Evolutionary conservation across 2,888 invertebrate species (phyloP).

Genomic region (Cryptocheilus praepositus): DNA sequence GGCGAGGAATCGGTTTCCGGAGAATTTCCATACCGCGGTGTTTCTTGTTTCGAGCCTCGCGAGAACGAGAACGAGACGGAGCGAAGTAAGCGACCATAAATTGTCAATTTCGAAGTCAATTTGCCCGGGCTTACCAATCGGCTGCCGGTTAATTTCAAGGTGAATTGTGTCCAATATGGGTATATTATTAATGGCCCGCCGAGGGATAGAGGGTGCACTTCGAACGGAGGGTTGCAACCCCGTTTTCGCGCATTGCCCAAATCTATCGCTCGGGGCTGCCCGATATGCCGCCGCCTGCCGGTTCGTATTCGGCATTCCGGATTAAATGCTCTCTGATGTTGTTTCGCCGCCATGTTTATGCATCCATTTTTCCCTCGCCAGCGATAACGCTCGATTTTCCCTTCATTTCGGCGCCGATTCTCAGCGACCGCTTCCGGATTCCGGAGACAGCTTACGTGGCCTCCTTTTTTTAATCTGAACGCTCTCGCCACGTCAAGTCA

Average conservation of each 20-base stretch:
- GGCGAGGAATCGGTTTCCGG: too few species aligned
- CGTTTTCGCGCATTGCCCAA: conserved; percentile 72
- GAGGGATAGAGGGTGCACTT: conserved; percentile 63
- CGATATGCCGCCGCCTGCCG: conserved; percentile 29
- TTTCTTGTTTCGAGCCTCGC: not conserved
- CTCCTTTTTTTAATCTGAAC: conserved; percentile 22
- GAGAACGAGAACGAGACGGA: conserved; percentile 22
- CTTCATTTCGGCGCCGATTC: conserved; percentile 1
- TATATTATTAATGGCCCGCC: conserved; percentile 74
- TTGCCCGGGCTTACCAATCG: conserved; percentile 74
- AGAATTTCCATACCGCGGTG: not conserved
- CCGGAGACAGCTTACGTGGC: not conserved
- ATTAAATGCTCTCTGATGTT: conserved; percentile 59
- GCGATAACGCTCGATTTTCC: not conserved
- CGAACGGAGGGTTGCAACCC: conserved; percentile 70
- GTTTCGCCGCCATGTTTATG: conserved; percentile 28
- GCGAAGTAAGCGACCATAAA: conserved; percentile 65
- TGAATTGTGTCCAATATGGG: conserved; percentile 76
- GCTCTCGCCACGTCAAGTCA: too few species aligned
- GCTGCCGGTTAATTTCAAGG: conserved; percentile 75
- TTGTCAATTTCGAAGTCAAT: conserved; percentile 75
- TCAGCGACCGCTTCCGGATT: conserved; percentile 33
- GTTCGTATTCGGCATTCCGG: conserved; percentile 53
- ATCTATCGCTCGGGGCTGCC: conserved; percentile 69
- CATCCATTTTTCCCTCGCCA: not conserved